These are phyloP conservation scores for Stenchaetothrips biformis DNA, from an alignment of 2,888 invertebrate species.

Conservation along the genomic window DNA sequence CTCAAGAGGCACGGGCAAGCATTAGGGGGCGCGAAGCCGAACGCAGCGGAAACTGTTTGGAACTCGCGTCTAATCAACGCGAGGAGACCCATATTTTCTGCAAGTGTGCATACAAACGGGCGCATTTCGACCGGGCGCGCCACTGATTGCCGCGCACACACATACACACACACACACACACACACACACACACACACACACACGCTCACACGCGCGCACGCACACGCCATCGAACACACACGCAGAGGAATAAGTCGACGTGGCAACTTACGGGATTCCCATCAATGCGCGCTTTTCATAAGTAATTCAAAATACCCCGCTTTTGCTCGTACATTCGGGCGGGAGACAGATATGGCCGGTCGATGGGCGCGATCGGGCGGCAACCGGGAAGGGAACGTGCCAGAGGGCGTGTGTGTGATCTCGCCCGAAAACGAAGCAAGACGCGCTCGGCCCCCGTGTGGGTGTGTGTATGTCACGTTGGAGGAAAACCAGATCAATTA, in stretches of 20 bases:
- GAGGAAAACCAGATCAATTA: conserved; percentile 11
- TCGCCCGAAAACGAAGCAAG: background rate
- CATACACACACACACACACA: too few species aligned
- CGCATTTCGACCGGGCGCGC: background rate
- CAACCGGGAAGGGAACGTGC: background rate
- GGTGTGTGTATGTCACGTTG: background rate
- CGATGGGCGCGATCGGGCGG: background rate
- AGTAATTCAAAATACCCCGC: conserved; percentile 5
- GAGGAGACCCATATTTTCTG: background rate
- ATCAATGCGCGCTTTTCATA: conserved; percentile 1
- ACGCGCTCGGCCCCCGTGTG: background rate
- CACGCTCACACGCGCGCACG: too few species aligned
- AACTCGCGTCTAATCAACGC: background rate
- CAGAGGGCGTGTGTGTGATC: background rate
- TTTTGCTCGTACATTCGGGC: background rate
- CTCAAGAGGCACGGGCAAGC: too few species aligned
- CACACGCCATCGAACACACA: too few species aligned
- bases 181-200: too few species aligned
- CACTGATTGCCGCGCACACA: background rate
- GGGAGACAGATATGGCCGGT: background rate
- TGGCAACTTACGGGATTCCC: background rate
- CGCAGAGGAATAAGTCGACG: conserved; percentile 5
- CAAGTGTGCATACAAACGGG: conserved; percentile 6
- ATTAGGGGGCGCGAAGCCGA: background rate
- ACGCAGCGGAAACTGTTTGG: background rate